phyloP scores from a whole-genome alignment of 2,888 invertebrate species.

The Syritta pipiens region DNA sequence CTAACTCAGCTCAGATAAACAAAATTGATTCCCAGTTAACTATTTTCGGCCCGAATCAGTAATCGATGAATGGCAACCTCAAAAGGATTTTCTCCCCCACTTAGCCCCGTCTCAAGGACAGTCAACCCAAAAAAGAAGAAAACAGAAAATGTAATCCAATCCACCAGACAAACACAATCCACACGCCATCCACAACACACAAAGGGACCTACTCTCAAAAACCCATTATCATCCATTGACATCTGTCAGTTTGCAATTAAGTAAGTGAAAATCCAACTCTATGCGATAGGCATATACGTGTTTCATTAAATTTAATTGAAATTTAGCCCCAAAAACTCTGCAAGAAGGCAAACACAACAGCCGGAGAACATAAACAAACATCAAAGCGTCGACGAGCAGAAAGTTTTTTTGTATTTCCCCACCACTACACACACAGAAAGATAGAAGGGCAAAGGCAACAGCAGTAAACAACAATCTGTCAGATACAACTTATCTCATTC shows the following conservation, averaged over 20 bases:
- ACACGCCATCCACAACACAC: constrained; percentile 14
- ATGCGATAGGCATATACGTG: constrained; percentile 33
- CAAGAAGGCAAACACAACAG: constrained; percentile 24
- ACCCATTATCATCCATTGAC: constrained; percentile 65
- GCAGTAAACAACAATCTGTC: constrained; percentile 68
- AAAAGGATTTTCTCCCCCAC: no score
- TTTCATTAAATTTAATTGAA: constrained; percentile 69
- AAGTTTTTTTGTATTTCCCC: constrained; percentile 30
- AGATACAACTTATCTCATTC: constrained; percentile 68
- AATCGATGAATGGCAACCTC: no score
- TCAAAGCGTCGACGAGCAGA: constrained; percentile 51
- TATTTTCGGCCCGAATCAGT: no score
- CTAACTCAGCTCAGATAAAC: no score
- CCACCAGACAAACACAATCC: neutral
- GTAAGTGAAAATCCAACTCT: constrained; percentile 52
- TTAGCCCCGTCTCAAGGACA: no score
- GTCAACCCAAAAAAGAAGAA: neutral
- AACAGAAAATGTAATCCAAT: neutral
- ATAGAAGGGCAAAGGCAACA: neutral
- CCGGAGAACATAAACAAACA: constrained; percentile 64
- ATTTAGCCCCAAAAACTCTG: constrained; percentile 56
- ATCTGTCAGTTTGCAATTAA: constrained; percentile 68
- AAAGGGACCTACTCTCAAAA: constrained; percentile 39
- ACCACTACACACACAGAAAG: neutral
- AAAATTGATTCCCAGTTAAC: no score